Percentiles rank a stretch among this genome's conserved stretches.
Evolutionary conservation across 2,113 vertebrate genomes (phyloP).

Genomic region (Zosterops pallidus): DNA sequence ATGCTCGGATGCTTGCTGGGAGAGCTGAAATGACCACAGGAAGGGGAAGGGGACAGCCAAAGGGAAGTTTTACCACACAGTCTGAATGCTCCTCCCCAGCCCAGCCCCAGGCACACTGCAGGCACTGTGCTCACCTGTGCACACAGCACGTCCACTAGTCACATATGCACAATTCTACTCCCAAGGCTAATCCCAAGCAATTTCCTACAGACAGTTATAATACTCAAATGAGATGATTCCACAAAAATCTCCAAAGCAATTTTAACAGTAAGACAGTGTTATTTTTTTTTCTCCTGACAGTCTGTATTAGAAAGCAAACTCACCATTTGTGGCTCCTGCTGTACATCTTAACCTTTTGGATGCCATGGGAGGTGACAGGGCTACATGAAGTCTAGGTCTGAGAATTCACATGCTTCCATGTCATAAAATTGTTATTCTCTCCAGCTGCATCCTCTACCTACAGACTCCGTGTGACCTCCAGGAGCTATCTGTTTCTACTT

Average conservation of each 20-base stretch:
- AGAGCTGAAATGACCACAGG: not conserved
- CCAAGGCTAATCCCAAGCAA: conserved; percentile 9
- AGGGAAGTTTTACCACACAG: not conserved
- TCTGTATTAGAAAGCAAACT: not conserved
- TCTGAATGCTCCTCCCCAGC: not conserved
- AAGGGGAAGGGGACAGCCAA: not conserved
- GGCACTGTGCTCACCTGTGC: rapidly evolving
- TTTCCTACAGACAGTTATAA: conserved; percentile 27
- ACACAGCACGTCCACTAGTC: not conserved
- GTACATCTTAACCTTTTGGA: not conserved
- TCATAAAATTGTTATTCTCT: not conserved
- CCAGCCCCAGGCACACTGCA: not conserved
- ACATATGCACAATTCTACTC: not conserved
- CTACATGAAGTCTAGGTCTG: not conserved
- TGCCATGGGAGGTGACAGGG: not conserved
- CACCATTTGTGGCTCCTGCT: not conserved
- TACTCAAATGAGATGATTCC: conserved; percentile 20
- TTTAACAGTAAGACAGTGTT: not conserved
- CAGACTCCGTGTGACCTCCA: not conserved
- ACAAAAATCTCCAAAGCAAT: conserved; percentile 15
- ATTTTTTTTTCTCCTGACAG: not conserved
- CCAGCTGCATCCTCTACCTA: not conserved
- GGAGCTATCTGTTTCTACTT: not conserved
- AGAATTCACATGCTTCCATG: not conserved
- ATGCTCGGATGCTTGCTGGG: rapidly evolving